These are phyloP conservation scores for Lerista edwardsae DNA, from an alignment of 2,797 vertebrate genomes.

Conservation along the genomic window DNA sequence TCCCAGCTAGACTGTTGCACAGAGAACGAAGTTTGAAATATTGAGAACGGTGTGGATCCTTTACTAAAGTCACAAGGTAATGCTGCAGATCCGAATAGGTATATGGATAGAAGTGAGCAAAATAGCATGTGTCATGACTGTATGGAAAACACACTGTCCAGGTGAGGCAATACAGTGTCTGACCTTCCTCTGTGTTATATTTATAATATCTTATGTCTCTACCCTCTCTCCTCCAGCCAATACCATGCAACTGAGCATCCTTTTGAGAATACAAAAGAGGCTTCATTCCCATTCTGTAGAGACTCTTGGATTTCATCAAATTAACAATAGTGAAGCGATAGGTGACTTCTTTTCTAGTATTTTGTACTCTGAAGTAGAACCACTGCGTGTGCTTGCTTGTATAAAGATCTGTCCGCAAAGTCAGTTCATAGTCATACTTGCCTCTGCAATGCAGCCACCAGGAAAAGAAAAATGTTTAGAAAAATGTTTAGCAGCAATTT, in stretches of 20 bases:
- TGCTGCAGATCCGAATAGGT: constrained; percentile 88
- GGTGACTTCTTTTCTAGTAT: constrained; percentile 81
- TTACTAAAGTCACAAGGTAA: constrained; percentile 79
- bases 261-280: constrained; percentile 90
- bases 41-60: constrained; percentile 74
- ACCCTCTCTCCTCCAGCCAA: constrained; percentile 86
- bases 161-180: constrained; percentile 81
- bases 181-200: constrained; percentile 64
- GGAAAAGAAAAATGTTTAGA: constrained; percentile 6
- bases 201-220: constrained; percentile 82
- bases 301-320: constrained; percentile 89
- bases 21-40: constrained; percentile 85
- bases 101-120: constrained; percentile 93
- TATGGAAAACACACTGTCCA: constrained; percentile 89
- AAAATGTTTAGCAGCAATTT: not conserved
- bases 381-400: constrained; percentile 93
- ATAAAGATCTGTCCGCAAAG: constrained; percentile 88
- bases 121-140: constrained; percentile 88
- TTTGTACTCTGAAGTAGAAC: constrained; percentile 95
- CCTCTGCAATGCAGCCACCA: constrained; percentile 73
- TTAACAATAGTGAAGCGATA: constrained; percentile 94
- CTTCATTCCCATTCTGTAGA: constrained; percentile 87
- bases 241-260: constrained; percentile 71
- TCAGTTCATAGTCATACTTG: constrained; percentile 87
- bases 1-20: constrained; percentile 90